phyloP scores from a whole-genome alignment of 2,888 invertebrate genomes.

The Cyrtodaria siliqua region DNA sequence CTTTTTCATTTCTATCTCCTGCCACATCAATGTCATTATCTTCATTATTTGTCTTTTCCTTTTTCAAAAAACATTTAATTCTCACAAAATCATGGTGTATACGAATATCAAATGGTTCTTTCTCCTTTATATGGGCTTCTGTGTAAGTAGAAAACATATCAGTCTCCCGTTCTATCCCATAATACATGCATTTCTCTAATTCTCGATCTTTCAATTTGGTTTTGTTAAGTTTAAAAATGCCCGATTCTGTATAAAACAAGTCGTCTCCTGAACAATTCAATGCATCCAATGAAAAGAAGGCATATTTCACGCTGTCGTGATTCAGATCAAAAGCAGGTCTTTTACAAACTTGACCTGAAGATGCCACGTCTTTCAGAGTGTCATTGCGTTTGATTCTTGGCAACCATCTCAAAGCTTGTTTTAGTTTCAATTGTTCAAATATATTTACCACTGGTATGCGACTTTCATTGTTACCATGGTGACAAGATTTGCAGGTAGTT shows the following conservation, averaged over 20 bases:
- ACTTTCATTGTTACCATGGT: neutral
- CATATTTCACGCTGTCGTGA: slow-evolving; percentile 73
- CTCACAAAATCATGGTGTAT: slow-evolving; percentile 77
- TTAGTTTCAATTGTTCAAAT: slow-evolving; percentile 38
- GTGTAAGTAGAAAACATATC: slow-evolving; percentile 73
- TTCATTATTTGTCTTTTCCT: slow-evolving; percentile 18
- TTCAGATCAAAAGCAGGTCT: slow-evolving; percentile 68
- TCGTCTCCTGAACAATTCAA: slow-evolving; percentile 69
- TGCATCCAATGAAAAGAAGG: slow-evolving; percentile 67
- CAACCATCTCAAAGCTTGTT: slow-evolving; percentile 14
- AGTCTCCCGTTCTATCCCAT: slow-evolving; percentile 67
- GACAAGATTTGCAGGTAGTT: slow-evolving; percentile 26
- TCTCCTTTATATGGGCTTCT: slow-evolving; percentile 52
- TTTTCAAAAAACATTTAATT: slow-evolving; percentile 69
- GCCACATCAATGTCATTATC: slow-evolving; percentile 2
- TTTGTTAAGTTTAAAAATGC: slow-evolving; percentile 64
- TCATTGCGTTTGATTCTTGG: neutral
- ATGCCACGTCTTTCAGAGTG: neutral
- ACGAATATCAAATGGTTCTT: slow-evolving; percentile 66
- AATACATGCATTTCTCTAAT: slow-evolving; percentile 74
- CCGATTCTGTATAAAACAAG: slow-evolving; percentile 66
- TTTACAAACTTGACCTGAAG: slow-evolving; percentile 59
- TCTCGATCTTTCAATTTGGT: slow-evolving; percentile 44
- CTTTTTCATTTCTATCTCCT: neutral
- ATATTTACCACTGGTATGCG: slow-evolving; percentile 37